Conservation (phyloP, 2,797 vertebrate species). For the Harpagifer antarcticus region DNA sequence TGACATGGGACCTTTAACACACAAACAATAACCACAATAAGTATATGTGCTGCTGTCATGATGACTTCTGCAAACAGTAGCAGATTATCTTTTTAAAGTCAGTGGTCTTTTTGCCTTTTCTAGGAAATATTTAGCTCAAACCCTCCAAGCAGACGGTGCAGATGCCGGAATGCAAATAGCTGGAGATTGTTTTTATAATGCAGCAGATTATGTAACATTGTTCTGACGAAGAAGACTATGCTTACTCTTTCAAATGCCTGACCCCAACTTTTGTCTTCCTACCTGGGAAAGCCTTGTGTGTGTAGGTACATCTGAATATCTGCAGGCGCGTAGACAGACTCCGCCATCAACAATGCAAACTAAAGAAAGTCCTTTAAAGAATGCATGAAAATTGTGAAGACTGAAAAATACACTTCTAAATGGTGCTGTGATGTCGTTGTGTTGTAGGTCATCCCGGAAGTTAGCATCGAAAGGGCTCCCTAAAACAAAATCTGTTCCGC, state of each 20-base stretch:
- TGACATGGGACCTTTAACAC: background rate
- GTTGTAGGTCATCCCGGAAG: no score
- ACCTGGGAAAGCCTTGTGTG: background rate
- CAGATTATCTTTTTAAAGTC: slow-evolving; percentile 8
- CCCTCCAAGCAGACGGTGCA: slow-evolving; percentile 33
- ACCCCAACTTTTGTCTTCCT: background rate
- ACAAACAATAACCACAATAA: background rate
- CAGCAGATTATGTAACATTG: slow-evolving; percentile 3
- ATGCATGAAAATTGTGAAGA: background rate
- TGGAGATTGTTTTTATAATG: slow-evolving; percentile 20
- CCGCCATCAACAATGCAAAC: background rate
- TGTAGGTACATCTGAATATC: background rate
- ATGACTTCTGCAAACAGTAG: slow-evolving; percentile 1
- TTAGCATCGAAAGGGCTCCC: no score
- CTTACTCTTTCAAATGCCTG: background rate
- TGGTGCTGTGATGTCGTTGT: no score
- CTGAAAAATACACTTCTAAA: no score
- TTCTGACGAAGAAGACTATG: slow-evolving; percentile 3
- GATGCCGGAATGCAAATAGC: slow-evolving; percentile 21
- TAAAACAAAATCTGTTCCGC: no score
- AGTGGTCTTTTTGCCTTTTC: background rate
- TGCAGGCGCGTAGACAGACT: background rate
- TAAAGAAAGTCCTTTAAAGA: background rate
- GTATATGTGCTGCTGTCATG: background rate
- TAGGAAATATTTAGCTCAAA: slow-evolving; percentile 8